A percentile compares a stretch with the other conserved stretches of the same genome.
Evolutionary conservation across 2,113 vertebrate species (phyloP).

Genomic region (Cavia porcellus): DNA sequence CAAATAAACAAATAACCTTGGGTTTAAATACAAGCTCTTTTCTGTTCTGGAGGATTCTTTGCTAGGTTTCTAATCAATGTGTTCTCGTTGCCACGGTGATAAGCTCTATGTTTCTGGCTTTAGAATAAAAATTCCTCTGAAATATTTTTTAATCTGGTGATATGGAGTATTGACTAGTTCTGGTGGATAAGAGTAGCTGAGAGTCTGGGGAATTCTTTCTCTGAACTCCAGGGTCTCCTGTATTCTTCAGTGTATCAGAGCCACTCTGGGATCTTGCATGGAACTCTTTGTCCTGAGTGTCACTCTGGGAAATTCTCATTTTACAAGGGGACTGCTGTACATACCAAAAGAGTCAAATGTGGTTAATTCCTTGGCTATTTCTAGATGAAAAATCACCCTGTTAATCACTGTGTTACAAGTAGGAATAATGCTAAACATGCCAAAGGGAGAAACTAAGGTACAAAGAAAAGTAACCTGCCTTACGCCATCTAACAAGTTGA

Average conservation of each 20-base stretch:
- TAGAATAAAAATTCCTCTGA: constrained; percentile 73
- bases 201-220: not conserved
- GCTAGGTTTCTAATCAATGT: not conserved
- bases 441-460: constrained; percentile 59
- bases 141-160: constrained; percentile 68
- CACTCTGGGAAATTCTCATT: not conserved
- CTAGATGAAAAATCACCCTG: not conserved
- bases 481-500: not conserved
- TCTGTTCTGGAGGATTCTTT: not conserved
- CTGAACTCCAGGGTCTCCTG: not conserved
- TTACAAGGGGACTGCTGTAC: not conserved
- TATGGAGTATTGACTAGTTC: not conserved
- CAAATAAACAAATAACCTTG: constrained; percentile 49
- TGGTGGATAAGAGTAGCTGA: not conserved
- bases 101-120: constrained; percentile 72
- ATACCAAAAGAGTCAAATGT: rapidly evolving
- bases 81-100: constrained; percentile 73
- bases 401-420: not conserved
- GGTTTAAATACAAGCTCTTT: not conserved
- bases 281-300: not conserved
- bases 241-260: not conserved
- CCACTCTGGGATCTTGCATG: not conserved
- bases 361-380: not conserved
- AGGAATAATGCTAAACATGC: not conserved
- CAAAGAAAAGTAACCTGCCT: not conserved